A percentile compares a stretch with the other conserved stretches of the same genome.
These are phyloP conservation scores for Limonius californicus DNA, from an alignment of 1,140 invertebrate genomes.

Conservation along the genomic window DNA sequence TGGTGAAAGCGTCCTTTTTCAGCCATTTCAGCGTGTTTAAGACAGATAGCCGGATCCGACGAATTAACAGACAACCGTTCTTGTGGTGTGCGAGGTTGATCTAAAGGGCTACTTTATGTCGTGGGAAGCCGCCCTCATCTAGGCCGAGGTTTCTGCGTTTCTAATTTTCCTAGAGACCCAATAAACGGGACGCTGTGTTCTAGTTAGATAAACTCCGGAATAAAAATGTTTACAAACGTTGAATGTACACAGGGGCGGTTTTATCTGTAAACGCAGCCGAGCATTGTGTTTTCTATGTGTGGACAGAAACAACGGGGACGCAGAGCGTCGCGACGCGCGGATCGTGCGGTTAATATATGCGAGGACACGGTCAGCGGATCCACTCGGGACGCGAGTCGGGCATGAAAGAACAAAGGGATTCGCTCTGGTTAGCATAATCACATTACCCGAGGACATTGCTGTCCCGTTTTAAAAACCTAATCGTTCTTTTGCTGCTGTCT, in stretches of 20 bases:
- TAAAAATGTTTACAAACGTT: slow-evolving; percentile 5
- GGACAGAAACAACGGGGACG: slow-evolving; percentile 4
- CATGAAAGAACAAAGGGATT: slow-evolving; percentile 28
- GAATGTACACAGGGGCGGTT: background rate
- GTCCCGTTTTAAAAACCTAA: slow-evolving; percentile 7
- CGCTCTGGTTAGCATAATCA: slow-evolving; percentile 33
- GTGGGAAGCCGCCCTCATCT: too few species aligned
- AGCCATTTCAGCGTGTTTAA: too few species aligned
- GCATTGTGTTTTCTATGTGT: slow-evolving; percentile 1
- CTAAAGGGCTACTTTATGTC: too few species aligned
- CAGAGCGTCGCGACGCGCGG: background rate
- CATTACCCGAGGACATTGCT: slow-evolving; percentile 22
- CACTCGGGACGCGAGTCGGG: slow-evolving; percentile 18
- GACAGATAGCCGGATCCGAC: too few species aligned
- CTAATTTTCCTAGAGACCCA: too few species aligned
- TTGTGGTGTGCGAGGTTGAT: too few species aligned
- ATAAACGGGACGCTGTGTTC: too few species aligned
- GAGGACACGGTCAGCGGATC: slow-evolving; percentile 31
- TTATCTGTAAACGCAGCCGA: slow-evolving; percentile 8
- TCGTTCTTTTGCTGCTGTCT: slow-evolving; percentile 8
- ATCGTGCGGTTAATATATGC: slow-evolving; percentile 28
- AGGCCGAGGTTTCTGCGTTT: too few species aligned
- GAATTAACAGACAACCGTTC: too few species aligned
- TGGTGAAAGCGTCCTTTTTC: too few species aligned
- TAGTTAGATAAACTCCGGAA: background rate